These are phyloP conservation scores for Agelastica alni DNA, from an alignment of 2,888 invertebrate genomes.

Conservation along the genomic window DNA sequence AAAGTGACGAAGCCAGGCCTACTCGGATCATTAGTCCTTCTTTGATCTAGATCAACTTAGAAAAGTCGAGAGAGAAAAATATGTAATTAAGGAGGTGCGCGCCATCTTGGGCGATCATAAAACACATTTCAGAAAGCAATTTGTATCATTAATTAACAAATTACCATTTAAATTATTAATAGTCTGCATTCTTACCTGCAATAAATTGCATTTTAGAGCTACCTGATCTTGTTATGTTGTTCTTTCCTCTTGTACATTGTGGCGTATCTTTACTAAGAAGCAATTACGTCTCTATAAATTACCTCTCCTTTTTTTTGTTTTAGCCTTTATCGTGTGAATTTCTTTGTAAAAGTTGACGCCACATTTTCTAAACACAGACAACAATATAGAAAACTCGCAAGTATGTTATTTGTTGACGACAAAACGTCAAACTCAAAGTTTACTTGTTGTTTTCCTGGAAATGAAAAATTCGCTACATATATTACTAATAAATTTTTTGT, in stretches of 20 bases:
- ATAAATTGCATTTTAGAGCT: conserved; percentile 50
- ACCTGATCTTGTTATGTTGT: conserved; percentile 42
- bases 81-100: conserved; percentile 41
- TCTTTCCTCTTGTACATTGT: conserved; percentile 30
- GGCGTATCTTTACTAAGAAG: conserved; percentile 39
- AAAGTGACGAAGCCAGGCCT: conserved; percentile 35
- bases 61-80: conserved; percentile 38
- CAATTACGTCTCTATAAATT: conserved; percentile 45
- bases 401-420: no score
- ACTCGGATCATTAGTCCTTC: conserved; percentile 38
- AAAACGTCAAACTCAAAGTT: no score
- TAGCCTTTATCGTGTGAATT: conserved; percentile 29
- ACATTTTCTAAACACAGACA: conserved; percentile 24
- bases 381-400: no score
- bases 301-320: conserved; percentile 30
- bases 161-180: conserved; percentile 60
- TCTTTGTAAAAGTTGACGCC: conserved; percentile 28
- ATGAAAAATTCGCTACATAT: no score
- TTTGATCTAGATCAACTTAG: conserved; percentile 45
- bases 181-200: conserved; percentile 50
- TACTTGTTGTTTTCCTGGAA: no score
- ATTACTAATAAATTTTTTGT: no score
- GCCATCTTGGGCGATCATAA: conserved; percentile 51
- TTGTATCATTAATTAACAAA: conserved; percentile 60
- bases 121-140: conserved; percentile 57